phyloP scores from a whole-genome alignment of 1,140 invertebrate genomes.

The Onthophagus taurus region DNA sequence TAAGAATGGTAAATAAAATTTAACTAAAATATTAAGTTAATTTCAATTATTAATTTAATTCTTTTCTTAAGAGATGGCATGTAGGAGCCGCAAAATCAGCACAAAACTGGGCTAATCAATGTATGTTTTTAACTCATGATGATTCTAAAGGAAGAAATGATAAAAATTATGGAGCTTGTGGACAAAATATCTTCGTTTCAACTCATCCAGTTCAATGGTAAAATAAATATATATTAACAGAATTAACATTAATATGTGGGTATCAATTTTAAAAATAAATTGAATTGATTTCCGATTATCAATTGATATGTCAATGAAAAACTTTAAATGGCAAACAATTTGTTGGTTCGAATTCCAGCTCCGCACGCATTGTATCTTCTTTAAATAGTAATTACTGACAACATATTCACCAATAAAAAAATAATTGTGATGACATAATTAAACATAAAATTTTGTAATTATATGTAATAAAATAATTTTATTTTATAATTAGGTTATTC shows the following conservation, averaged over 20 bases:
- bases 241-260: not conserved
- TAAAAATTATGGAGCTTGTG: constrained; percentile 60
- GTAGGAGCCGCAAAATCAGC: constrained; percentile 55
- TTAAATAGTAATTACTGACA: too few relatives aligned
- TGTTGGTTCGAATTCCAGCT: too few relatives aligned
- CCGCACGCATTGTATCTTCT: too few relatives aligned
- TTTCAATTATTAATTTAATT: not conserved
- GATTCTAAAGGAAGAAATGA: constrained; percentile 53
- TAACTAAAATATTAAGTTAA: not conserved
- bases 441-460: not conserved
- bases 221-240: constrained; percentile 24
- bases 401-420: too few relatives aligned
- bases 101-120: constrained; percentile 64
- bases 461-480: too few relatives aligned
- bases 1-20: constrained; percentile 57
- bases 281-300: too few relatives aligned
- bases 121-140: constrained; percentile 61
- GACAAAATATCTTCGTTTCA: constrained; percentile 77
- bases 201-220: constrained; percentile 72
- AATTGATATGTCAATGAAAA: too few relatives aligned
- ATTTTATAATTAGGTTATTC: constrained; percentile 69
- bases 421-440: too few relatives aligned
- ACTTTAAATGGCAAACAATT: too few relatives aligned
- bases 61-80: constrained; percentile 57
- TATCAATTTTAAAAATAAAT: too few relatives aligned